phyloP scores from a whole-genome alignment of 2,797 vertebrate genomes.

The Spinus olivaceus region DNA sequence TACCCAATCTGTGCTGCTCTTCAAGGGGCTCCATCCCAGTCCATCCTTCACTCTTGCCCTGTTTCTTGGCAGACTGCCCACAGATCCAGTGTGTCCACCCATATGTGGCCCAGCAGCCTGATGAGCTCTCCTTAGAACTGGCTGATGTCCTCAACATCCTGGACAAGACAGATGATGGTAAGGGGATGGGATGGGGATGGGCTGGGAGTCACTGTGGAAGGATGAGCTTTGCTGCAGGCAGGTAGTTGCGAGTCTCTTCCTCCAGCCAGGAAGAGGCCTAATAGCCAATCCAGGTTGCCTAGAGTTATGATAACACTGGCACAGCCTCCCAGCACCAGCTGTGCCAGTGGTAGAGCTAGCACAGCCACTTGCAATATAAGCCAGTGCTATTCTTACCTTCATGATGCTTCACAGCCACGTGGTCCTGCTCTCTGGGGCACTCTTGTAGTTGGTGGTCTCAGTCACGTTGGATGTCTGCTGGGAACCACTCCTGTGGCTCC shows the following conservation, averaged over 20 bases:
- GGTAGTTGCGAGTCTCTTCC: neutral
- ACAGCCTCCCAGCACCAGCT: neutral
- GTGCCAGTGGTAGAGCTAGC: neutral
- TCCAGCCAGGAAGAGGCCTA: neutral
- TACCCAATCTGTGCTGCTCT: fast-evolving
- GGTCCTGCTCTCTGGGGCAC: neutral
- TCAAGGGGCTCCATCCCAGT: fast-evolving
- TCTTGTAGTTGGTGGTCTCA: neutral
- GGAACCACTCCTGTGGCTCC: neutral
- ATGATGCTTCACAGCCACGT: neutral
- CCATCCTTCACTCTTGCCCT: neutral
- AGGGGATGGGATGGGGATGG: neutral
- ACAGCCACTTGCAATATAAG: neutral
- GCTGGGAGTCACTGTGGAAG: neutral
- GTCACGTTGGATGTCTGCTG: neutral
- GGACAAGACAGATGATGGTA: constrained; percentile 91
- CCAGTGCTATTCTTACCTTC: neutral
- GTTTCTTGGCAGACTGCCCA: constrained; percentile 81
- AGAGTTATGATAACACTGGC: neutral
- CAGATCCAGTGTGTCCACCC: constrained; percentile 98
- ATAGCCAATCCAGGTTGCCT: neutral
- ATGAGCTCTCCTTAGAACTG: constrained; percentile 93
- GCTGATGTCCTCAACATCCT: constrained; percentile 91
- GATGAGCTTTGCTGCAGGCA: neutral
- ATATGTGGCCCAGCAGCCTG: constrained; percentile 89